Base-by-base conservation (phyloP, 2,888 invertebrate species). In the Dasysyrphus tricinctus region DNA sequence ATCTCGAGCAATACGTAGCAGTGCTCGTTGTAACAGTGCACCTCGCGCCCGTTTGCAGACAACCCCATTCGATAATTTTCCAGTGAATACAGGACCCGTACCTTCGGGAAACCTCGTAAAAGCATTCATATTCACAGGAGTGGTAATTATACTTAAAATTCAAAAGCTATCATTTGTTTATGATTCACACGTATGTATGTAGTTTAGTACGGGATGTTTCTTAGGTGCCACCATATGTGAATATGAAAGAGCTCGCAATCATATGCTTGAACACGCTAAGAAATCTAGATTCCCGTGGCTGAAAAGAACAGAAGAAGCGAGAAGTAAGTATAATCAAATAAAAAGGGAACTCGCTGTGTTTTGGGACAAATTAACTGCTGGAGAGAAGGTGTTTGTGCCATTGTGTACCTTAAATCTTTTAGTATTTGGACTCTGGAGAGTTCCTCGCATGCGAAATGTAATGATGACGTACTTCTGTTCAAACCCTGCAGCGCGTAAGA, bases 401-500 rank as follows among this genome's bases (percentile, higher is more conserved):
- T 96, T 98, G 89, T 95, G 96, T 90, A 94, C 95, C 9, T 91
- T 95, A 8, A 98, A 98, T 93, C 91, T 95, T 0, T 88, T 96
- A 24, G 97, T 98, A 1, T 98, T 97, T 92, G 93, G 95, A 0
- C 94, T 96, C 65, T 98, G 98, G 98, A 94, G 96, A 88, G 92
- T 97, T 5, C 97, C 96, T 11, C 90, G 94, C 14, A 91, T 96
- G 37, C 95, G 96, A 78, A 94, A 94, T 3, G 92, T 94, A 19
- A 97, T 98, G 97, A 91, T 96, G 63, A 95, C 94, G 90, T 98
- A 97, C 93, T 98, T 98, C 93, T 95, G 96, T 90, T 96, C 96
- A 73, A 96, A 96, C 92, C 97, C 98, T 49, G 94, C 95, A 24
- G 95, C 96, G 89, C 94, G 96, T 96, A 93, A 93, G 95, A 93